These are phyloP conservation scores for Epinephelus malabaricus DNA, from an alignment of 2,797 vertebrate species.

Conservation along the genomic window DNA sequence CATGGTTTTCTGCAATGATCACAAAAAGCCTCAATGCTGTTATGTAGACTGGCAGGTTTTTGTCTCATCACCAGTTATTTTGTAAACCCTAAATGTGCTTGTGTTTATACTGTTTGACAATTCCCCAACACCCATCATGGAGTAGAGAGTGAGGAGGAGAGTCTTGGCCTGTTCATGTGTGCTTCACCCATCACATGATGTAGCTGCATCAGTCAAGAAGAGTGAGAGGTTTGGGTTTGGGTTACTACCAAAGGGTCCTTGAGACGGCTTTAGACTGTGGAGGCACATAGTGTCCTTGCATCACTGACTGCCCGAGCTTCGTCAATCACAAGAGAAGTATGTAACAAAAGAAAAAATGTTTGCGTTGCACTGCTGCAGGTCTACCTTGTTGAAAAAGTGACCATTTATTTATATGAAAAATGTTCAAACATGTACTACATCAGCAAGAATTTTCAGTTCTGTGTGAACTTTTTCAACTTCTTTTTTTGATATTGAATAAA, in stretches of 20 bases:
- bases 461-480: no score
- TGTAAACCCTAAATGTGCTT: background rate
- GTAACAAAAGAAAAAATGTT: constrained; percentile 23
- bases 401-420: constrained; percentile 11
- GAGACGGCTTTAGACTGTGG: constrained; percentile 2
- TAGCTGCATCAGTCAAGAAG: background rate
- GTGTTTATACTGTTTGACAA: background rate
- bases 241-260: constrained; percentile 2
- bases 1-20: background rate
- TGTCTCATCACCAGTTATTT: background rate
- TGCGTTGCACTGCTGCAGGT: background rate
- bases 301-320: background rate
- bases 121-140: background rate
- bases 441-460: constrained; percentile 17
- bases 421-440: constrained; percentile 10
- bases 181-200: background rate
- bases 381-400: constrained; percentile 9
- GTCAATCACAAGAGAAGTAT: constrained; percentile 1
- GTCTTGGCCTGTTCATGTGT: background rate
- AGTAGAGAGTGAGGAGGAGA: background rate
- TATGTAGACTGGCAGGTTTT: background rate
- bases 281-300: background rate
- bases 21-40: background rate
- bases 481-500: no score
- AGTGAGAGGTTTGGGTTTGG: constrained; percentile 1